Conservation (phyloP, 2,888 invertebrate species). For the Drosophila antonietae region DNA sequence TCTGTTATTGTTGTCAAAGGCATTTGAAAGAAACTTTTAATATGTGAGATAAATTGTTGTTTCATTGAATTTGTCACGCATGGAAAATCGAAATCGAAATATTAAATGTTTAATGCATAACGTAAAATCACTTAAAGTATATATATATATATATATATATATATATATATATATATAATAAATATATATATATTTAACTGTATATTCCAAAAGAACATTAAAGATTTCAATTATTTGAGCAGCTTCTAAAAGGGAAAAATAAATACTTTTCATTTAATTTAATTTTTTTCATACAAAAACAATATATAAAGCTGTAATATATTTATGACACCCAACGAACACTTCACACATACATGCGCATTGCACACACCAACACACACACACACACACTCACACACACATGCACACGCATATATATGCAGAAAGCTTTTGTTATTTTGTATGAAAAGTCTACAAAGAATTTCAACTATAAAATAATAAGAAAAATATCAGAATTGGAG, state of each 20-base stretch:
- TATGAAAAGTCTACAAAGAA: conserved; percentile 67
- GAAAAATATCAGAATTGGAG: conserved; percentile 26
- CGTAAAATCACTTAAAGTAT: conserved; percentile 21
- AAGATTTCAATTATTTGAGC: conserved; percentile 45
- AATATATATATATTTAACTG: conserved; percentile 47
- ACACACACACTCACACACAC: conserved; percentile 1
- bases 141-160: conserved; percentile 43
- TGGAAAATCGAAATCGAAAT: conserved; percentile 48
- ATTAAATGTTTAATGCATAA: conserved; percentile 58
- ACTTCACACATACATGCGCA: conserved; percentile 34
- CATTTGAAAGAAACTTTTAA: conserved; percentile 58
- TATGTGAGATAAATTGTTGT: conserved; percentile 69
- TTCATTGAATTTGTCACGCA: conserved; percentile 71
- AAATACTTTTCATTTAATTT: conserved; percentile 19
- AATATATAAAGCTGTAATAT: conserved; percentile 34
- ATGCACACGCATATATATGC: conserved; percentile 39
- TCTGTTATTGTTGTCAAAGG: conserved; percentile 73
- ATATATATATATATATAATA: conserved; percentile 43
- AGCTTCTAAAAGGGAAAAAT: conserved; percentile 34
- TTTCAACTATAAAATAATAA: conserved; percentile 52
- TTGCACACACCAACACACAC: conserved; percentile 3
- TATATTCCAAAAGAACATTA: conserved; percentile 30
- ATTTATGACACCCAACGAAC: conserved; percentile 46
- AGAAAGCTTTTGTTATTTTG: conserved; percentile 66
- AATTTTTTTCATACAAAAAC: conserved; percentile 13